phyloP scores from a whole-genome alignment of 2,888 invertebrate genomes.

The Drosophila paranaensis region DNA sequence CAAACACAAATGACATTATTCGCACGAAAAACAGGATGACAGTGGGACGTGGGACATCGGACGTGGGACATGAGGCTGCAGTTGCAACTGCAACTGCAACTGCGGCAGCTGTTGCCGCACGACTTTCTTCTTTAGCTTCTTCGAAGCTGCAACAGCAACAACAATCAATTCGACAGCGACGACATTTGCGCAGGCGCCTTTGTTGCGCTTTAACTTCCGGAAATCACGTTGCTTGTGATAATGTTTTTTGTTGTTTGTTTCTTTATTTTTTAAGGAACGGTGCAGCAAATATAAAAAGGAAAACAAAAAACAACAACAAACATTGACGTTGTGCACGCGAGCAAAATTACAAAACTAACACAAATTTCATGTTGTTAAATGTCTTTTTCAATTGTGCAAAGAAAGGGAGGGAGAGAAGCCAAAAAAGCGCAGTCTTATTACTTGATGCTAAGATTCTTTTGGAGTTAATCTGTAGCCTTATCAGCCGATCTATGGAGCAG shows the following conservation, averaged over 20 bases:
- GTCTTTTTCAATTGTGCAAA: slow-evolving; percentile 64
- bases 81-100: slow-evolving; percentile 20
- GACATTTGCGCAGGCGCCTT: slow-evolving; percentile 74
- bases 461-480: not conserved
- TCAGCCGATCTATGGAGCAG: not conserved
- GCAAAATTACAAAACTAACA: slow-evolving; percentile 71
- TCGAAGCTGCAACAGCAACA: slow-evolving; percentile 30
- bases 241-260: slow-evolving; percentile 49
- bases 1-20: slow-evolving; percentile 81
- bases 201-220: slow-evolving; percentile 75
- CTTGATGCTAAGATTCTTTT: not conserved
- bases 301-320: slow-evolving; percentile 4
- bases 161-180: slow-evolving; percentile 73
- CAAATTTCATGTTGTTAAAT: slow-evolving; percentile 62
- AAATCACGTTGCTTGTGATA: slow-evolving; percentile 76
- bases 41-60: slow-evolving; percentile 26
- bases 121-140: slow-evolving; percentile 70
- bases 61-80: slow-evolving; percentile 23
- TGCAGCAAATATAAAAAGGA: slow-evolving; percentile 21
- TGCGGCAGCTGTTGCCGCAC: slow-evolving; percentile 73
- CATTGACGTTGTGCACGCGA: slow-evolving; percentile 67
- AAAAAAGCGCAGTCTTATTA: not conserved
- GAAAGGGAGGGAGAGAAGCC: not conserved
- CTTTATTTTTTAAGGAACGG: slow-evolving; percentile 45
- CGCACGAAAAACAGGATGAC: slow-evolving; percentile 75